These are phyloP conservation scores for Synergus japonicus DNA, from an alignment of 2,888 invertebrate species.

Conservation along the genomic window DNA sequence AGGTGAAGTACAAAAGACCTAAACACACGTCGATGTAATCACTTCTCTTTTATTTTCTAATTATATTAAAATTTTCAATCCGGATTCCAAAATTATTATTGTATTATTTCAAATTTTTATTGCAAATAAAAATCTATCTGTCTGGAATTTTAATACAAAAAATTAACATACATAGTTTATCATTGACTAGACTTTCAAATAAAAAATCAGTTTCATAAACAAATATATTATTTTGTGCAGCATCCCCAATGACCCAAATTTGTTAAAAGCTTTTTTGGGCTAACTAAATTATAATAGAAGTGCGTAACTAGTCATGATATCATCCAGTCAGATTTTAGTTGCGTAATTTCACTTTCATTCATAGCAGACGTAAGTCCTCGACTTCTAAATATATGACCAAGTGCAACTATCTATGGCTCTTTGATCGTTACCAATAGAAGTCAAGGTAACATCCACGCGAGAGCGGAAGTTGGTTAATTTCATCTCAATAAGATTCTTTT, in stretches of 20 bases:
- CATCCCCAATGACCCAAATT: background rate
- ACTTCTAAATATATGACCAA: conserved; percentile 38
- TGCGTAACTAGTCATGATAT: conserved; percentile 53
- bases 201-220: background rate
- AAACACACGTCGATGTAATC: background rate
- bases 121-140: too few relatives aligned
- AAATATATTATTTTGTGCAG: background rate
- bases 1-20: background rate
- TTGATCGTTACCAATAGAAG: conserved; percentile 19
- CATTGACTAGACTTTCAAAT: too few relatives aligned
- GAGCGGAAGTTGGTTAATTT: conserved; percentile 53
- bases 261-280: background rate
- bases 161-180: too few relatives aligned
- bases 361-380: conserved; percentile 42
- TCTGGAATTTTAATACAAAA: too few relatives aligned
- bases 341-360: conserved; percentile 63
- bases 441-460: conserved; percentile 43
- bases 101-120: background rate
- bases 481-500: conserved; percentile 49
- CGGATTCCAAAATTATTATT: background rate
- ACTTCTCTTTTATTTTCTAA: background rate
- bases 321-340: conserved; percentile 50
- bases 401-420: conserved; percentile 23
- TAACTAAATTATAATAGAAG: conserved; percentile 12
- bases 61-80: background rate